These are phyloP conservation scores for Pelecanus crispus DNA, from an alignment of 2,113 vertebrate species.

Conservation along the genomic window DNA sequence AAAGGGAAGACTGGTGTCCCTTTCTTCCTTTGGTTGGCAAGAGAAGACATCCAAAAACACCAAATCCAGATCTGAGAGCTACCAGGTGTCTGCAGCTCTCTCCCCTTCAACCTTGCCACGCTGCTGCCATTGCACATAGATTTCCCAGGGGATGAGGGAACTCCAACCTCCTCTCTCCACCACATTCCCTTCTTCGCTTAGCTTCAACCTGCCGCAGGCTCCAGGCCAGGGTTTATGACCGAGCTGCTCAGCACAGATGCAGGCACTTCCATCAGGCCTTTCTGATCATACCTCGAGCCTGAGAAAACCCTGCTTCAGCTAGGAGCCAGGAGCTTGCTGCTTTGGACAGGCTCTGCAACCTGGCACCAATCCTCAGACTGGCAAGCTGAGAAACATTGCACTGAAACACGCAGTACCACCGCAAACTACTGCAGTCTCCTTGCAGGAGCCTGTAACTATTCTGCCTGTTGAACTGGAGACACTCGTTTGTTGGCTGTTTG, in stretches of 20 bases:
- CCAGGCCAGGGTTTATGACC: background rate
- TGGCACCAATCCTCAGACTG: constrained; percentile 43
- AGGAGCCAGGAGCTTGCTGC: constrained; percentile 39
- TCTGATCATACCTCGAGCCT: background rate
- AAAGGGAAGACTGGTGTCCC: background rate
- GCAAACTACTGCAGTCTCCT: constrained; percentile 58
- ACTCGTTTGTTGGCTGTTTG: background rate
- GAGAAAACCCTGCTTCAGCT: background rate
- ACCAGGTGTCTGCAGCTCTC: background rate
- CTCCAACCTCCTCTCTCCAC: background rate
- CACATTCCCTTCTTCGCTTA: background rate
- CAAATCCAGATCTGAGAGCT: background rate
- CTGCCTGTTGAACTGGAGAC: constrained; percentile 17
- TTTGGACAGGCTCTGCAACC: constrained; percentile 42
- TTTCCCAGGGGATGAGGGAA: background rate
- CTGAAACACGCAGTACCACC: background rate
- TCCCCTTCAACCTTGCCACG: background rate
- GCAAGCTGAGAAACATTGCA: constrained; percentile 33
- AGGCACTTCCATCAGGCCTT: background rate
- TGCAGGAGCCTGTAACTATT: constrained; percentile 3
- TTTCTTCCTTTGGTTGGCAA: background rate
- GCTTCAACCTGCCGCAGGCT: background rate
- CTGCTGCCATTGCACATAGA: background rate
- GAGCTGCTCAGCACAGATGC: background rate
- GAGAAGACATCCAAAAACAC: background rate